Percentiles rank a stretch among this genome's conserved stretches.
phyloP scores from a whole-genome alignment of 2,113 vertebrate genomes.

The Fulica atra region DNA sequence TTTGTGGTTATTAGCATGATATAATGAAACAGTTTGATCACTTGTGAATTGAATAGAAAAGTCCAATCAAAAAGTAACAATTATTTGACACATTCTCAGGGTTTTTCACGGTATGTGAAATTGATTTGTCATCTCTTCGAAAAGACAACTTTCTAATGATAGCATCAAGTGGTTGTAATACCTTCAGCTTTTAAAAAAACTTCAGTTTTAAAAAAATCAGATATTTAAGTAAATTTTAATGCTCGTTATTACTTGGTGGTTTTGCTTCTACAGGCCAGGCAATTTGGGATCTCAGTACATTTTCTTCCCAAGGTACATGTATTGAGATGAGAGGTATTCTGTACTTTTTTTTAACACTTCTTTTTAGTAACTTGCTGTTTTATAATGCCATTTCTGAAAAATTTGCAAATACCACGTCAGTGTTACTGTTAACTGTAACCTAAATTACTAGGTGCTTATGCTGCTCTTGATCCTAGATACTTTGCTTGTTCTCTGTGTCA shows the following conservation, averaged over 20 bases:
- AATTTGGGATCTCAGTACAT: not conserved
- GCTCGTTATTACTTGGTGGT: not conserved
- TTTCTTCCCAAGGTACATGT: not conserved
- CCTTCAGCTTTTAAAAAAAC: not conserved
- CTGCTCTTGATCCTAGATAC: not conserved
- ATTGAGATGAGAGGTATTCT: not conserved
- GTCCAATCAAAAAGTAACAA: not conserved
- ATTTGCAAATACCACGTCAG: not conserved
- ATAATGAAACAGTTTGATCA: not conserved
- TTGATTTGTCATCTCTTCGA: not conserved
- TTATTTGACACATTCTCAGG: not conserved
- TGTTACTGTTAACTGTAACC: not conserved
- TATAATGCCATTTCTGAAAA: not conserved
- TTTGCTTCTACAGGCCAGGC: not conserved
- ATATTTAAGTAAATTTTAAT: not conserved
- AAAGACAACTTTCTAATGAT: not conserved
- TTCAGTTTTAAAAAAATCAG: not conserved
- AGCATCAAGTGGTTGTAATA: not conserved
- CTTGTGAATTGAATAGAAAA: not conserved
- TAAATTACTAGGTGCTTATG: not conserved
- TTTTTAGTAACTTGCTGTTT: not conserved
- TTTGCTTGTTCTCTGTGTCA: fast-evolving
- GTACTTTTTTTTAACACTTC: not conserved
- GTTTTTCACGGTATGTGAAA: not conserved
- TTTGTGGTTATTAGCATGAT: not conserved